These are phyloP conservation scores for Onychostoma macrolepis DNA, from an alignment of 2,113 vertebrate species.

Conservation along the genomic window DNA sequence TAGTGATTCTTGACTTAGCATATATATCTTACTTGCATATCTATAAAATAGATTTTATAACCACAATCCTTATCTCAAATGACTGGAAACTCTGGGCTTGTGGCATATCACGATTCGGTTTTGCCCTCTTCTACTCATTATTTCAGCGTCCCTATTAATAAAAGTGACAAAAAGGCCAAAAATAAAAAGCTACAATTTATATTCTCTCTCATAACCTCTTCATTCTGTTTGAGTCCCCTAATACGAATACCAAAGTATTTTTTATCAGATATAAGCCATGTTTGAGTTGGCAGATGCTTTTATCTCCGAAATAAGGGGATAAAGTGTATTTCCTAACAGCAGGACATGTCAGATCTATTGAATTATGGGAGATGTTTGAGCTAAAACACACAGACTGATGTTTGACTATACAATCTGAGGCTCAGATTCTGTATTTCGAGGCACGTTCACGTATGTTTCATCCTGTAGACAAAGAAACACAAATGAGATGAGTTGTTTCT, in stretches of 20 bases:
- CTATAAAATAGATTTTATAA: background rate
- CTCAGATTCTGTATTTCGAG: background rate
- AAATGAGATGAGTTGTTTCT: background rate
- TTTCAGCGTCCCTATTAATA: background rate
- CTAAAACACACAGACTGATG: background rate
- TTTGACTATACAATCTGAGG: background rate
- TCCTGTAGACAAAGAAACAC: background rate
- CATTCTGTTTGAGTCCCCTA: background rate
- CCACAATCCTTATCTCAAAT: background rate
- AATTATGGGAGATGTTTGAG: background rate
- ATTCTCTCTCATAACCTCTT: background rate
- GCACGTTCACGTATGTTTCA: background rate
- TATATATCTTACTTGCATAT: no score
- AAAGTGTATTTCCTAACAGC: background rate
- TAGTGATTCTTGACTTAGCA: no score
- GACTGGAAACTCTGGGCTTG: background rate
- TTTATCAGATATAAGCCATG: background rate
- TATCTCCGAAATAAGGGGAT: background rate
- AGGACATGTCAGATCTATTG: background rate
- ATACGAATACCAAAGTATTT: background rate
- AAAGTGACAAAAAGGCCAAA: slow-evolving; percentile 1
- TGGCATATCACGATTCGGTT: slow-evolving; percentile 4
- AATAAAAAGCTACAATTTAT: background rate
- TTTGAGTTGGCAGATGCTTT: background rate
- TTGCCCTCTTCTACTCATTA: background rate